phyloP scores from a whole-genome alignment of 2,888 invertebrate species.

The Beris morrisii region DNA sequence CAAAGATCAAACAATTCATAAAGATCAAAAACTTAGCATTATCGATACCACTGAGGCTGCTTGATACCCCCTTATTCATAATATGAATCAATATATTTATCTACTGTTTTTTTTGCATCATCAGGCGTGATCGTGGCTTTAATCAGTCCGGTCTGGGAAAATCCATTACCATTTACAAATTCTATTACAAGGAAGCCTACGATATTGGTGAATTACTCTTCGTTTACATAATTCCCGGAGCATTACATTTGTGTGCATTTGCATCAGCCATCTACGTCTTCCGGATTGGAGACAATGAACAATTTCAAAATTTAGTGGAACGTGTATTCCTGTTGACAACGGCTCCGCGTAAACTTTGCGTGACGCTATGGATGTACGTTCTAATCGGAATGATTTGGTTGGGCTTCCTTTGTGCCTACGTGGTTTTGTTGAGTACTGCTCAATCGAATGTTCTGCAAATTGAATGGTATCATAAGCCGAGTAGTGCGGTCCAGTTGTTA shows the following conservation, averaged over 20 bases:
- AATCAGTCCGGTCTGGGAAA: slow-evolving; percentile 36
- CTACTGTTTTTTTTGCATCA: slow-evolving; percentile 1
- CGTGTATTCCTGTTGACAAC: slow-evolving; percentile 74
- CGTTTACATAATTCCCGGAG: slow-evolving; percentile 73
- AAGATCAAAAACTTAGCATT: too few relatives aligned
- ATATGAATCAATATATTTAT: too few relatives aligned
- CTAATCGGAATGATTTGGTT: slow-evolving; percentile 71
- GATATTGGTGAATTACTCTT: slow-evolving; percentile 72
- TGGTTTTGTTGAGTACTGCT: slow-evolving; percentile 52
- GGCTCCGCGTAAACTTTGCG: slow-evolving; percentile 70
- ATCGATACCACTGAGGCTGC: too few relatives aligned
- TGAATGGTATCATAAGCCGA: slow-evolving; percentile 27
- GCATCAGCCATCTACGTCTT: slow-evolving; percentile 73
- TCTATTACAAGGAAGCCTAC: slow-evolving; percentile 51
- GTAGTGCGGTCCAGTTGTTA: slow-evolving; percentile 18
- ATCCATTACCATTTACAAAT: background rate
- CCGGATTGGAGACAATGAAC: slow-evolving; percentile 77
- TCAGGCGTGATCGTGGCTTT: slow-evolving; percentile 51
- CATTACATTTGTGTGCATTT: slow-evolving; percentile 72
- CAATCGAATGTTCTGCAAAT: slow-evolving; percentile 30
- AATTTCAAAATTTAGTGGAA: slow-evolving; percentile 80
- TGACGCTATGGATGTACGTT: slow-evolving; percentile 73
- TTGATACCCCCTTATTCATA: too few relatives aligned
- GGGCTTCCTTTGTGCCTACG: slow-evolving; percentile 66
- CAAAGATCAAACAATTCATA: too few relatives aligned